Evolutionary conservation across 1,140 invertebrate genomes (phyloP), one percentile per base, ranked within the genome.

Genomic region (Drosophila serrata): DNA sequence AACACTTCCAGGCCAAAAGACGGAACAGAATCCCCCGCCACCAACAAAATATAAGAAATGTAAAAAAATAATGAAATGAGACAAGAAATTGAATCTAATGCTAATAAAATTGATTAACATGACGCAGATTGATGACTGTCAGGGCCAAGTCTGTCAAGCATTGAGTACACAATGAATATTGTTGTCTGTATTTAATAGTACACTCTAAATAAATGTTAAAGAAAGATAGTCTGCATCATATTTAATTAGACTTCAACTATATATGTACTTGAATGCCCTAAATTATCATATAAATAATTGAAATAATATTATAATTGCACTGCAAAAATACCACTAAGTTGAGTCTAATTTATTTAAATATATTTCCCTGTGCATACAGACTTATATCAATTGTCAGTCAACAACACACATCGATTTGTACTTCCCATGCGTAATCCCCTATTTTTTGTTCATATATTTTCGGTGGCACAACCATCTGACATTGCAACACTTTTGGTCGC

Each of bases 21-120:
- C 80, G 84, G 80, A 87, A 82, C 65, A 73, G 60, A 82, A 76
- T 65, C 48, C 55, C 55, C 11, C 53, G 58, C 19, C 24, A 35
- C 39, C 45, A 46, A n/a, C 22, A 53, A 63, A 27, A 37, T 39
- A 17, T 9, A 63, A 49, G 46, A 55, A 57, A 76, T 48, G 37
- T 37, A 27, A 43, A 45, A 42, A 65, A 63, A 49, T 42, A 70
- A 63, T 45, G 45, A 64, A 43, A 68, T 22, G 46, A 56, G 35
- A 51, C 35, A 40, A 65, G 19, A 46, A 55, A 27, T 70, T 9
- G 33, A 61, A 55, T 53, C 61, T 58, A 77, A 84, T 88, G 80
- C 72, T 87, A 87, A 84, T 88, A 87, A 87, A 87, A 77, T 88
- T 87, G 76, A 80, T 88, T 88, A 79, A 82, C 75, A 67, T 79